Evolutionary conservation across 2,888 invertebrate species (phyloP), one percentile per base, ranked within the genome.

Genomic region (Acrobasis consociella): DNA sequence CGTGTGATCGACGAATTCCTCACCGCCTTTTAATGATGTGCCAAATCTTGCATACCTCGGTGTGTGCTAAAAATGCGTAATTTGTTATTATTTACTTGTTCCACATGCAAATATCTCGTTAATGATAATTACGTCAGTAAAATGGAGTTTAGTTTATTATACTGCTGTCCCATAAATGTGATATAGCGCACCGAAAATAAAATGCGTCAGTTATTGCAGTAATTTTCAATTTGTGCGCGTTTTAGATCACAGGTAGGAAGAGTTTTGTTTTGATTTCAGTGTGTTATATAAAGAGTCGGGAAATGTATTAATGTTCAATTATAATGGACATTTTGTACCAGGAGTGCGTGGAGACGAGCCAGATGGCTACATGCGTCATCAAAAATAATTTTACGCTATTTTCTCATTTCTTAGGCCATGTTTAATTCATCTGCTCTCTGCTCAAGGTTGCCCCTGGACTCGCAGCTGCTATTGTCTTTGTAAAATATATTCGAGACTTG

Each of bases 21-120:
- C 71, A 70, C 71, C 71, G 73, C 78, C 80, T 82, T 81, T 80
- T 78, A 83, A 83, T 78, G 76, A 71, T 71, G 82, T 86, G 89
- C 89, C 89, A 90, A 90, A 75, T 83, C 76, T 76, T 80, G 75
- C 76, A 75, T 66, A 63, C 66, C 62, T 65, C 16, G 17, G 7
- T n/a, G n/a, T 1, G n/a, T 5, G 2, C 42, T 3, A 13, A 56
- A 56, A 42, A 56, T 31, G 31, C 7, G 31, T 31, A 31, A 2
- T 31, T 31, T 31, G 31, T 8, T 31, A 31, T 31, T 31, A 31
- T 31, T 31, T 31, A 31, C 31, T 5, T 7, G 31, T 31, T 31
- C 31, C 7, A 22, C 22, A 22, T 22, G 22, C 3, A 22, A 22
- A 22, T 22, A 31, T 31, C 7, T 31, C 31, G 31, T 31, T 31